phyloP scores from a whole-genome alignment of 2,797 vertebrate species.

The Petrocephalus sullivani region DNA sequence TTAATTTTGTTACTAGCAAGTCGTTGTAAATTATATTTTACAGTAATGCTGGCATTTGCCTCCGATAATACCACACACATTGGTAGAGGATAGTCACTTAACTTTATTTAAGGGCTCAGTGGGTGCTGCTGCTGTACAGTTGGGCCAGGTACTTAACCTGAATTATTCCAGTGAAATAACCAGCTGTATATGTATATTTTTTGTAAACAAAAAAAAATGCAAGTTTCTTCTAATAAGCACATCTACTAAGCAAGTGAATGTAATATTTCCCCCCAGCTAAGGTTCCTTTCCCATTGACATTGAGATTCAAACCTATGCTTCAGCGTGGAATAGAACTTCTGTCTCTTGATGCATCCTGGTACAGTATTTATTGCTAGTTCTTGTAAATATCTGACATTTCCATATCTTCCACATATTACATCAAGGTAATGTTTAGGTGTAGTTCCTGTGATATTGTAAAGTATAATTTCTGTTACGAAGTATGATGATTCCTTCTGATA shows the following conservation, averaged over 20 bases:
- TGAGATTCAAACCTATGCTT: slow-evolving; percentile 79
- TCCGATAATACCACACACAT: not conserved
- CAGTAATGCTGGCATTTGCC: not conserved
- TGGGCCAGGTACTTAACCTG: not conserved
- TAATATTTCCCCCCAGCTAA: slow-evolving; percentile 58
- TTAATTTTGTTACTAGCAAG: slow-evolving; percentile 5
- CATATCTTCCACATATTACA: not conserved
- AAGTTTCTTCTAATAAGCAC: not conserved
- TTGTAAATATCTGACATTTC: slow-evolving; percentile 5
- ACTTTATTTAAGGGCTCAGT: not conserved
- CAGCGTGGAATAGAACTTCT: slow-evolving; percentile 73
- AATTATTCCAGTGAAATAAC: not conserved
- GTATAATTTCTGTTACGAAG: not conserved
- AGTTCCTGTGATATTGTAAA: not conserved
- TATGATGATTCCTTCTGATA: not conserved
- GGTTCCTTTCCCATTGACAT: slow-evolving; percentile 76
- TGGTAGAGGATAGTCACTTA: not conserved
- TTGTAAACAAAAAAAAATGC: no score
- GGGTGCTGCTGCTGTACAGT: not conserved
- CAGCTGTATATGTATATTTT: not conserved
- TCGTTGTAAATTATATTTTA: not conserved
- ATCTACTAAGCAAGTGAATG: not conserved
- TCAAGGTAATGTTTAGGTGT: not conserved
- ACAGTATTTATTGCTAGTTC: not conserved
- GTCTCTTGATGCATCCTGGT: slow-evolving; percentile 77